Percentiles rank a stretch among this genome's conserved stretches.
Conservation (phyloP, 2,888 invertebrate species). For the Drosophila trichaetosa region DNA sequence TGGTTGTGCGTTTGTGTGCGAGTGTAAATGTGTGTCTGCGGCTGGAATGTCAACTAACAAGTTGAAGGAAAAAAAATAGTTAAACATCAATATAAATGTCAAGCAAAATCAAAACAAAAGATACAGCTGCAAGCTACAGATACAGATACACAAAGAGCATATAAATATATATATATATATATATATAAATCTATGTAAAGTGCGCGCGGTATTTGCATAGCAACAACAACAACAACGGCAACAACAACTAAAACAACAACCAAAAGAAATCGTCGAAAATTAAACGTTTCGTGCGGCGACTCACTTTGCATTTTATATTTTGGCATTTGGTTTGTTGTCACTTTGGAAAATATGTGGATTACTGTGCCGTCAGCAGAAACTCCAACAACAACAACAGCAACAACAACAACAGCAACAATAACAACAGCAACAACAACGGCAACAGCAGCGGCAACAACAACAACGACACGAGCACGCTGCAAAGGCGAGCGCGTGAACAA, state of each 20-base stretch:
- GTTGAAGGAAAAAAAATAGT: constrained; percentile 53
- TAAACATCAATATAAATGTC: constrained; percentile 13
- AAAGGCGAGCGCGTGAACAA: constrained; percentile 45
- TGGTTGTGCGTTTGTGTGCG: constrained; percentile 28
- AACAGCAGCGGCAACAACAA: neutral
- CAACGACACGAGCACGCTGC: constrained; percentile 43
- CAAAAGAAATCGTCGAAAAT: constrained; percentile 37
- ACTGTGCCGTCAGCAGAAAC: constrained; percentile 71
- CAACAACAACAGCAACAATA: constrained; percentile 4
- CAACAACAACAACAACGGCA: constrained; percentile 18
- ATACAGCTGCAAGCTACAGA: constrained; percentile 34
- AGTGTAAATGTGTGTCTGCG: constrained; percentile 13
- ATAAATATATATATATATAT: neutral
- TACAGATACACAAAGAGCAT: constrained; percentile 26
- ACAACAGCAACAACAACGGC: neutral
- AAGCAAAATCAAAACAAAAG: constrained; percentile 33
- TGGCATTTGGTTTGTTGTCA: constrained; percentile 48
- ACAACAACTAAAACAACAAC: constrained; percentile 14
- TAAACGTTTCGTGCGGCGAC: constrained; percentile 29
- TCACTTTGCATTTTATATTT: constrained; percentile 45
- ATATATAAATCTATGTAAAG: constrained; percentile 17
- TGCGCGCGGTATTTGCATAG: constrained; percentile 43
- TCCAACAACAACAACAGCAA: constrained; percentile 35
- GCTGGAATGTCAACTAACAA: constrained; percentile 78
- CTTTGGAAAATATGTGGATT: constrained; percentile 75